Percentiles rank a stretch among this genome's conserved stretches.
These are phyloP conservation scores for Drosophila kohkoa DNA, from an alignment of 1,140 invertebrate species.

Conservation along the genomic window DNA sequence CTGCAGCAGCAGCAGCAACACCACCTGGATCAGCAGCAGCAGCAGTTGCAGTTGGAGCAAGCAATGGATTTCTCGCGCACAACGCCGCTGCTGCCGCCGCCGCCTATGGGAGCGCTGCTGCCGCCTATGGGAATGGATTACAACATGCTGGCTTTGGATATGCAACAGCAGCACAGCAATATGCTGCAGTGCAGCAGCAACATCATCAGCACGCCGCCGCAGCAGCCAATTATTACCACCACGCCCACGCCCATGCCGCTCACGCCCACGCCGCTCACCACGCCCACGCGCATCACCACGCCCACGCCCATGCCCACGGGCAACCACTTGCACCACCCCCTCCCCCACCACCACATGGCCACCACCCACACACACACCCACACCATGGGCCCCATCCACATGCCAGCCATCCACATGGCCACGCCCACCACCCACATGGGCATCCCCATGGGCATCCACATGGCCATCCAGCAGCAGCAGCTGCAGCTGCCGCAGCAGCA, in stretches of 20 bases:
- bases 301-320: too few species aligned
- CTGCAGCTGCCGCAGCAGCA: background rate
- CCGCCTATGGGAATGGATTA: constrained; percentile 79
- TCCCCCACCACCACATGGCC: constrained; percentile 32
- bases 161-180: constrained; percentile 77
- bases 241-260: constrained; percentile 11
- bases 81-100: constrained; percentile 73
- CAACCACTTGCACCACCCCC: constrained; percentile 6
- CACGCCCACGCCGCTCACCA: too few species aligned
- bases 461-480: constrained; percentile 7
- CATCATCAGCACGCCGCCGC: constrained; percentile 57
- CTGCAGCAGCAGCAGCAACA: constrained; percentile 31
- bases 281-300: too few species aligned
- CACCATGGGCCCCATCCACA: constrained; percentile 17
- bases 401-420: constrained; percentile 6
- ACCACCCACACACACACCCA: background rate
- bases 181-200: constrained; percentile 78
- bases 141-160: constrained; percentile 85
- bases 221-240: constrained; percentile 76
- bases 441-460: constrained; percentile 15
- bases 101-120: constrained; percentile 78
- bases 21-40: constrained; percentile 28
- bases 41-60: constrained; percentile 49
- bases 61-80: constrained; percentile 76
- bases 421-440: constrained; percentile 10